Evolutionary conservation across 2,888 invertebrate species (phyloP), one percentile per base, ranked within the genome.

Genomic region (Tenthredo notha): DNA sequence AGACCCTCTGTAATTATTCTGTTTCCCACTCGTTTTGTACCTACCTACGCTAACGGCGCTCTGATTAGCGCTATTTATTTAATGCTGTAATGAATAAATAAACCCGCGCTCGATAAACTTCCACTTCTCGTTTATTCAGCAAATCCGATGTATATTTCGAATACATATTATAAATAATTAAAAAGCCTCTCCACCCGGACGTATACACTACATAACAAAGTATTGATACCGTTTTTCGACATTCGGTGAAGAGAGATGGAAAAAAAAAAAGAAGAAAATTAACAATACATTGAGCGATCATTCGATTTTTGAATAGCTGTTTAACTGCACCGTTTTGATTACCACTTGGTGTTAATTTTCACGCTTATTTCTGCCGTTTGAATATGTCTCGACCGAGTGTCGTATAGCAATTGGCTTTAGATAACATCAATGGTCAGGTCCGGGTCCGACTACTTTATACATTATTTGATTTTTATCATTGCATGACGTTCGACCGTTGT

Each of bases 1-100:
- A 91, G 91, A 90, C 90, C 90, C 91, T 90, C 90, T 89, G 91
- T 92, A 92, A 93, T 93, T 93, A 92, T 92, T 92, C 92, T 89
- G 91, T 91, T 91, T 92, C 90, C 89, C 90, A 88, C 89, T 91
- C 89, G 89, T 90, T 89, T 88, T 86, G 86, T 87, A 86, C 84
- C 85, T 87, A 88, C 88, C 85, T 87, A 88, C 88, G 84, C 85
- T 86, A 87, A 86, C 85, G 84, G 47, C 54, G 54, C 72, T 61
- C 61, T 85, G 87, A 90, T 88, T 88, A 87, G 84, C 88, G 85
- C 80, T 88, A 87, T 87, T 89, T 89, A 80, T 87, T 86, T 84
- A 85, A 88, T 84, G 85, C 86, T 77, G 86, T 80, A 86, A 85
- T 82, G 82, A 82, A 86, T 86, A 86, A 86, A 86, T 83, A 86